phyloP scores from a whole-genome alignment of 2,888 invertebrate species.

The Congeria kusceri region DNA sequence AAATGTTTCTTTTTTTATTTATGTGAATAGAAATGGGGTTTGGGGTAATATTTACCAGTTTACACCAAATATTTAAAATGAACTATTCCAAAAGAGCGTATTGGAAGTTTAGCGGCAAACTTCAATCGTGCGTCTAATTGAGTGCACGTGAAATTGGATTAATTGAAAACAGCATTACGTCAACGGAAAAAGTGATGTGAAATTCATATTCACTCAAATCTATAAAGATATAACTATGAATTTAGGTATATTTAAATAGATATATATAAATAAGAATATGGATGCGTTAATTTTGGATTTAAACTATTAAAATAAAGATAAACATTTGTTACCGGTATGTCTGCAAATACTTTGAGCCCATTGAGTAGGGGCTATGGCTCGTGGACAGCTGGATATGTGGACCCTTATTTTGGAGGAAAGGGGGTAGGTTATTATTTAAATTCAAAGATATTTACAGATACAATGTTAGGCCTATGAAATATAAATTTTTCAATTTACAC shows the following conservation, averaged over 20 bases:
- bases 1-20: no score
- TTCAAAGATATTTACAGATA: no score
- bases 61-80: background rate
- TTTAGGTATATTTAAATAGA: background rate
- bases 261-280: background rate
- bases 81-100: no score
- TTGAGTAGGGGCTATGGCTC: constrained; percentile 78
- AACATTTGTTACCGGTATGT: no score
- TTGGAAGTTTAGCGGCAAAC: constrained; percentile 31
- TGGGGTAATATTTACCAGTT: no score
- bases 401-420: constrained; percentile 63
- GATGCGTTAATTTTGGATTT: background rate
- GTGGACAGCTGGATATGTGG: constrained; percentile 74
- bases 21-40: no score
- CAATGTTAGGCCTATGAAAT: no score
- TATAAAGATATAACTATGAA: background rate
- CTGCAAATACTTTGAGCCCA: constrained; percentile 71
- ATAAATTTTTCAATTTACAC: no score
- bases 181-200: background rate
- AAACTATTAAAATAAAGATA: background rate
- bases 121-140: constrained; percentile 16
- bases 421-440: no score
- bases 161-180: background rate
- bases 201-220: background rate
- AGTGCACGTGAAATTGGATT: constrained; percentile 20